A percentile compares a stretch with the other conserved stretches of the same genome.
phyloP scores from a whole-genome alignment of 2,113 vertebrate species.

The Gobiocypris rarus region DNA sequence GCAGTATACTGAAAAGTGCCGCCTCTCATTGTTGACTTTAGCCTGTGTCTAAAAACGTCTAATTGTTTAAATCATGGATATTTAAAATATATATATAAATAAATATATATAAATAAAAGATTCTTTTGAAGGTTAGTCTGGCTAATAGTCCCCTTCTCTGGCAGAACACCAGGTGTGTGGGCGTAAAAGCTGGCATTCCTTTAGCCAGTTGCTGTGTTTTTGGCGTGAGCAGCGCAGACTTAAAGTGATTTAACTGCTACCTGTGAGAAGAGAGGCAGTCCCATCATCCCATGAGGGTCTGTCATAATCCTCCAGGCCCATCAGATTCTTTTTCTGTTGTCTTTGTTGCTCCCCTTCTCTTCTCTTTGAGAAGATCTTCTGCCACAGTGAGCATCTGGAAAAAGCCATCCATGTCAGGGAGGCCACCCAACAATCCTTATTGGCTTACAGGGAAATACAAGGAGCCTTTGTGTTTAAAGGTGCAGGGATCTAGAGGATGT shows the following conservation, averaged over 20 bases:
- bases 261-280: constrained; percentile 52
- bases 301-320: constrained; percentile 40
- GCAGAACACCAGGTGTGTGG: constrained; percentile 60
- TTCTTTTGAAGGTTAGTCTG: constrained; percentile 68
- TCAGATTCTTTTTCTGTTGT: constrained; percentile 38
- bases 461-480: constrained; percentile 69
- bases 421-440: constrained; percentile 64
- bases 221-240: constrained; percentile 65
- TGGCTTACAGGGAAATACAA: constrained; percentile 72
- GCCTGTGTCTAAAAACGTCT: constrained; percentile 52
- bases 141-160: constrained; percentile 59
- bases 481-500: constrained; percentile 55
- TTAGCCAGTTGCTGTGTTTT: constrained; percentile 58
- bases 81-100: no score
- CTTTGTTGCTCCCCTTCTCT: background rate
- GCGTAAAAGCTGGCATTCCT: constrained; percentile 49
- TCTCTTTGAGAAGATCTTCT: constrained; percentile 60
- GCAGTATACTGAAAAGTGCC: constrained; percentile 1
- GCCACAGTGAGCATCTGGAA: constrained; percentile 67
- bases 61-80: constrained; percentile 75
- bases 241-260: constrained; percentile 61
- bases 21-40: constrained; percentile 58
- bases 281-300: constrained; percentile 29
- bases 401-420: constrained; percentile 61
- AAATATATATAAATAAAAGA: constrained; percentile 61